Percentiles rank a stretch among this genome's conserved stretches.
Conservation (phyloP, 2,797 vertebrate species). For the Agapornis canus region DNA sequence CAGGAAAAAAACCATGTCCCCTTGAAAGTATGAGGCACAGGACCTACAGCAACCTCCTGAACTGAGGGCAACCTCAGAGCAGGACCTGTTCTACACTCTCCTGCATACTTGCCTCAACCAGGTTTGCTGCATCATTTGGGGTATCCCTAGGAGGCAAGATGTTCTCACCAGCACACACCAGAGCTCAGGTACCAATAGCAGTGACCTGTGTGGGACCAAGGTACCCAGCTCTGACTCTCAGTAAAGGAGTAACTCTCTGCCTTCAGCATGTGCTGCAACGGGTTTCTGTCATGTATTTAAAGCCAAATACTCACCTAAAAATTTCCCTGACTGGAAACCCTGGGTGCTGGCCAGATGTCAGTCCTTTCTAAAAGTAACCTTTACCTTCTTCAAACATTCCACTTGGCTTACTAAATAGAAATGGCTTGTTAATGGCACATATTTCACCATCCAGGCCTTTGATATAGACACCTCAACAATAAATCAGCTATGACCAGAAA, state of each 20-base stretch:
- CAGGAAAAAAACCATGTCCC: neutral
- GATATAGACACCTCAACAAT: slow-evolving; percentile 18
- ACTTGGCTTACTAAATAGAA: slow-evolving; percentile 5
- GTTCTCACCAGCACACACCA: neutral
- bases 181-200: neutral
- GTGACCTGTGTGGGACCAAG: neutral
- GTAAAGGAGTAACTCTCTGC: neutral
- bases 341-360: neutral
- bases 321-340: slow-evolving; percentile 16
- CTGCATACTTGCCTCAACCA: neutral
- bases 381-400: slow-evolving; percentile 7
- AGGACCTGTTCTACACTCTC: fast-evolving
- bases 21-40: neutral
- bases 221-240: neutral
- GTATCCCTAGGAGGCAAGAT: neutral
- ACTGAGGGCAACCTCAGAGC: neutral
- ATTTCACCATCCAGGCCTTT: slow-evolving; percentile 16
- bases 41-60: neutral
- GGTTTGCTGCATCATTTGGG: neutral
- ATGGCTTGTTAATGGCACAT: neutral
- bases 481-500: slow-evolving; percentile 17
- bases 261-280: neutral
- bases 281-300: neutral
- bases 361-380: slow-evolving; percentile 28
- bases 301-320: slow-evolving; percentile 4